Evolutionary conservation across 1,140 invertebrate genomes (phyloP).

Genomic region (Drosophila subpulchrella): DNA sequence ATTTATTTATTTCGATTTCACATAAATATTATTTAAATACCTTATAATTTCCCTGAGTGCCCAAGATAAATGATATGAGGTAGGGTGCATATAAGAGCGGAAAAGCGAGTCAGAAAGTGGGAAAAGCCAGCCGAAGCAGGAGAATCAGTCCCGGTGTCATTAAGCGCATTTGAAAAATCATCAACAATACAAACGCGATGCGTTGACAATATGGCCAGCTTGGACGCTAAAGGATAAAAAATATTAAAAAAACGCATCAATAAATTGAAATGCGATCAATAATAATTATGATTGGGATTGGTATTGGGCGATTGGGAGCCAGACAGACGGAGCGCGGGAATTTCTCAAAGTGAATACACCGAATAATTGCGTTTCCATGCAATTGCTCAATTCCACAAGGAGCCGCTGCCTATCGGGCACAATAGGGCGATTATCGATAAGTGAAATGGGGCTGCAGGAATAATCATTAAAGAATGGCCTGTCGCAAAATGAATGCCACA

Average conservation of each 20-base stretch:
- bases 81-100: conserved; percentile 1
- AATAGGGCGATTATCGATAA: conserved; percentile 48
- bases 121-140: not conserved
- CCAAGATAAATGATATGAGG: not conserved
- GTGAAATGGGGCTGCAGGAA: conserved; percentile 44
- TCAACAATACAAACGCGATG: conserved; percentile 61
- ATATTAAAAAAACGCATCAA: conserved; percentile 67
- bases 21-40: not conserved
- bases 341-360: conserved; percentile 69
- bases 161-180: conserved; percentile 82
- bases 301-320: conserved; percentile 17
- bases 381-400: conserved; percentile 79
- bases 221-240: conserved; percentile 53
- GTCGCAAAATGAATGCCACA: conserved; percentile 21
- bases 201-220: conserved; percentile 52
- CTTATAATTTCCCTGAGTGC: not conserved
- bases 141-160: conserved; percentile 51
- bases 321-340: conserved; percentile 15
- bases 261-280: conserved; percentile 82
- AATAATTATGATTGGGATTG: conserved; percentile 72
- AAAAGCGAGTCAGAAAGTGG: not conserved
- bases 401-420: conserved; percentile 55
- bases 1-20: not conserved
- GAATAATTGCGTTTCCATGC: conserved; percentile 81
- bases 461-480: conserved; percentile 46